A percentile compares a stretch with the other conserved stretches of the same genome.
Conservation (phyloP, 2,797 vertebrate species). For the Cyprinella venusta region DNA sequence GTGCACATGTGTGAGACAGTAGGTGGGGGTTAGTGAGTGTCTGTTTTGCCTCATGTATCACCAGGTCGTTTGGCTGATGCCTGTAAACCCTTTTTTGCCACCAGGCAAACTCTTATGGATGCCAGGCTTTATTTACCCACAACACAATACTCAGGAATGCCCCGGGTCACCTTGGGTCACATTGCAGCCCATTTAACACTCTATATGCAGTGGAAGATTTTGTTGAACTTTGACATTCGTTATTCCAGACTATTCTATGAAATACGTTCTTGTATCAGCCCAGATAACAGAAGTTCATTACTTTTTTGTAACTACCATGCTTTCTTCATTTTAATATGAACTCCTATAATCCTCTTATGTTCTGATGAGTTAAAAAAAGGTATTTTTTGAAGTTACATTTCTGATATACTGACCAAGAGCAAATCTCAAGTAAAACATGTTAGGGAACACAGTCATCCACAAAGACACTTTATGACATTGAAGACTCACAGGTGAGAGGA, state of each 20-base stretch:
- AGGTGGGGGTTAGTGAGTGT: conserved; percentile 46
- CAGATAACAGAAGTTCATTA: not conserved
- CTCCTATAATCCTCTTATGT: not conserved
- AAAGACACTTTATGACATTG: not conserved
- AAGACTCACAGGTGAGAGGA: not conserved
- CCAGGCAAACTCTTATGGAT: conserved; percentile 42
- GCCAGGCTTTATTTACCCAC: conserved; percentile 75
- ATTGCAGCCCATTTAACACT: conserved; percentile 52
- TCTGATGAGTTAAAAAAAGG: not conserved
- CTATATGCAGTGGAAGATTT: conserved; percentile 67
- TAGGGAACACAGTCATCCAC: not conserved
- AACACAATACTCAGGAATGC: conserved; percentile 71
- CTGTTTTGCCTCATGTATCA: conserved; percentile 60
- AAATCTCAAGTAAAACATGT: not conserved
- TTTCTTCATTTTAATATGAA: not conserved
- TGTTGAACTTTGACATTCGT: conserved; percentile 51
- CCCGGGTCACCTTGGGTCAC: conserved; percentile 71
- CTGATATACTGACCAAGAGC: not conserved
- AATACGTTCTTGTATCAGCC: not conserved
- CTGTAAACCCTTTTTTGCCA: conserved; percentile 59
- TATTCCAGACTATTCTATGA: conserved; percentile 21
- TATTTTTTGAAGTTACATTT: not conserved
- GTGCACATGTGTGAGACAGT: conserved; percentile 48
- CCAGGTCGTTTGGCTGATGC: conserved; percentile 48
- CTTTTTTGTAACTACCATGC: too few species aligned